A percentile compares a stretch with the other conserved stretches of the same genome.
These are phyloP conservation scores for Psix sp. DNA, from an alignment of 1,140 invertebrate species.

Conservation along the genomic window DNA sequence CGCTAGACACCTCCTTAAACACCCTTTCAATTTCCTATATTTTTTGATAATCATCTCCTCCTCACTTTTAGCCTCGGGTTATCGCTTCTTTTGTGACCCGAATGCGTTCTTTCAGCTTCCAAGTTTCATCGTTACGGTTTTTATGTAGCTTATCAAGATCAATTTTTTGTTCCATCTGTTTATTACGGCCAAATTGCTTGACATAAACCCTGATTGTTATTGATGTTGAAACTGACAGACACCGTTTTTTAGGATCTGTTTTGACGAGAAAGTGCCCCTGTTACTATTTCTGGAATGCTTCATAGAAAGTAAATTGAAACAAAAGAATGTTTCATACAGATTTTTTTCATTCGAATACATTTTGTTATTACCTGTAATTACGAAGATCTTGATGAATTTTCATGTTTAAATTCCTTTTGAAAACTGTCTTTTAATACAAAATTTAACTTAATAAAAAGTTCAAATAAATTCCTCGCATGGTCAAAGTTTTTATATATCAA, in stretches of 20 bases:
- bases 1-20: conserved; percentile 72
- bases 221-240: conserved; percentile 4
- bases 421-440: too few relatives aligned
- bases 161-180: conserved; percentile 16
- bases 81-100: conserved; percentile 37
- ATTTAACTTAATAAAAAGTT: too few relatives aligned
- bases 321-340: too few relatives aligned
- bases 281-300: too few relatives aligned
- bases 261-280: too few relatives aligned
- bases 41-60: conserved; percentile 71
- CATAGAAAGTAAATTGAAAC: too few relatives aligned
- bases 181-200: conserved; percentile 24
- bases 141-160: conserved; percentile 14
- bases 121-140: conserved; percentile 16
- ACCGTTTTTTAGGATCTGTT: background rate
- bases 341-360: too few relatives aligned
- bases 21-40: conserved; percentile 76
- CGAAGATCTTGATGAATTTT: too few relatives aligned
- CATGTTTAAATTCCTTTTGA: too few relatives aligned
- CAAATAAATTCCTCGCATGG: too few relatives aligned
- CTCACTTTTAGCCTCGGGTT: conserved; percentile 21
- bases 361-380: too few relatives aligned
- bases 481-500: background rate
- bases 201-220: conserved; percentile 12
- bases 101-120: conserved; percentile 18